Conservation (phyloP, 64 coral and sea anemone species). For the Exaiptasia diaphana region DNA sequence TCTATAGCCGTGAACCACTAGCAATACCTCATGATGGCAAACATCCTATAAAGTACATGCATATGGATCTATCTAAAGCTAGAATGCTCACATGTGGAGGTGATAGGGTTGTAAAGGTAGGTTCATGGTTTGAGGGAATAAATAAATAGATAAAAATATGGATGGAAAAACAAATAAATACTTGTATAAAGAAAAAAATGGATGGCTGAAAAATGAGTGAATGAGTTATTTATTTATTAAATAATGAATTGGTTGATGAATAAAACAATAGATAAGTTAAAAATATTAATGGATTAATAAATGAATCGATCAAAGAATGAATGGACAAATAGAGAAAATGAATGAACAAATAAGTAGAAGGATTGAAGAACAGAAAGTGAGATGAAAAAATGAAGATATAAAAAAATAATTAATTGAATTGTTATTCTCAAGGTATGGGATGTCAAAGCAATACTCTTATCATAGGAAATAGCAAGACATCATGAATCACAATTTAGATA, state of each 20-base stretch:
- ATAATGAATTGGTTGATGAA: not conserved
- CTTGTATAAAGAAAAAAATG: not conserved
- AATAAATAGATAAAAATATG: not conserved
- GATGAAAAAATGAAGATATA: not conserved
- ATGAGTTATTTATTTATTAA: not conserved
- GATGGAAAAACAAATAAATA: not conserved
- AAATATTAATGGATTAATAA: too few species aligned
- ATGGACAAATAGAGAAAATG: too few species aligned
- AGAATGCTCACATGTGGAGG: conserved; percentile 91
- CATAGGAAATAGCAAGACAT: conserved; percentile 27
- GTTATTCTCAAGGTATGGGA: conserved; percentile 78
- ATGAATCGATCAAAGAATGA: too few species aligned
- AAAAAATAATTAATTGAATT: not conserved
- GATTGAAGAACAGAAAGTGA: too few species aligned
- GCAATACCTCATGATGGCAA: conserved; percentile 81
- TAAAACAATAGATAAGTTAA: too few species aligned
- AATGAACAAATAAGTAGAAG: too few species aligned
- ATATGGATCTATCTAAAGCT: conserved; percentile 84
- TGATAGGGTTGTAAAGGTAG: conserved; percentile 93
- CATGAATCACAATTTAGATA: too few species aligned
- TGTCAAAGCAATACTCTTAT: conserved; percentile 64
- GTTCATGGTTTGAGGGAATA: not conserved
- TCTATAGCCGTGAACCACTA: conserved; percentile 72
- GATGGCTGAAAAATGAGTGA: not conserved
- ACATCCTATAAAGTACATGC: conserved; percentile 76